phyloP scores from a whole-genome alignment of 2,113 vertebrate species.

The Anguilla japonica region DNA sequence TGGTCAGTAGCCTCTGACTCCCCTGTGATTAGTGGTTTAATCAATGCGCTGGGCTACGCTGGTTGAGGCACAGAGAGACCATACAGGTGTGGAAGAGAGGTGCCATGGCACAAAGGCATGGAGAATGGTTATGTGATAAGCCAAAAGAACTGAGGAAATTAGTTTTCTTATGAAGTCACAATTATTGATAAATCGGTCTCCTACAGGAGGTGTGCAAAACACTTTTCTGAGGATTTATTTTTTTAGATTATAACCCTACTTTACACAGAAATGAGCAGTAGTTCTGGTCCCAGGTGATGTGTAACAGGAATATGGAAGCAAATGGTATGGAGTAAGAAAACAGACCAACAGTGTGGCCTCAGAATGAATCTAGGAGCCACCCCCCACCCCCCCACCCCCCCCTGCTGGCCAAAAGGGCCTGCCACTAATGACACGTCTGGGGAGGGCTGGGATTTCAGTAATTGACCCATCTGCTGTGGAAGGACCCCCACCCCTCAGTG shows the following conservation, averaged over 20 bases:
- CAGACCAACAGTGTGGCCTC: not conserved
- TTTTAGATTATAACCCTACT: not conserved
- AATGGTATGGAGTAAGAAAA: not conserved
- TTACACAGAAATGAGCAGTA: not conserved
- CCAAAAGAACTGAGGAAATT: too few species aligned
- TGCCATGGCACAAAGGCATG: not conserved
- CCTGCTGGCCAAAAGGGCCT: not conserved
- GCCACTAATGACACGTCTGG: constrained; percentile 1
- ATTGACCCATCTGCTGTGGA: constrained; percentile 16
- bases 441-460: not conserved
- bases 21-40: not conserved
- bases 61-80: not conserved
- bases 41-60: not conserved
- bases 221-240: too few species aligned
- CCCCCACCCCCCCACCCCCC: not conserved
- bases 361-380: not conserved
- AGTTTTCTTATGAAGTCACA: too few species aligned
- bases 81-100: not conserved
- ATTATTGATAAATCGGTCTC: not conserved
- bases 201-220: not conserved
- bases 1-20: not conserved
- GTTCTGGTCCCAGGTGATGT: not conserved
- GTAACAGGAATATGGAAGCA: not conserved
- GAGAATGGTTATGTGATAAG: too few species aligned
- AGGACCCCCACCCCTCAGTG: constrained; percentile 3